Conservation (phyloP, 2,113 vertebrate species). For the Alosa alosa region DNA sequence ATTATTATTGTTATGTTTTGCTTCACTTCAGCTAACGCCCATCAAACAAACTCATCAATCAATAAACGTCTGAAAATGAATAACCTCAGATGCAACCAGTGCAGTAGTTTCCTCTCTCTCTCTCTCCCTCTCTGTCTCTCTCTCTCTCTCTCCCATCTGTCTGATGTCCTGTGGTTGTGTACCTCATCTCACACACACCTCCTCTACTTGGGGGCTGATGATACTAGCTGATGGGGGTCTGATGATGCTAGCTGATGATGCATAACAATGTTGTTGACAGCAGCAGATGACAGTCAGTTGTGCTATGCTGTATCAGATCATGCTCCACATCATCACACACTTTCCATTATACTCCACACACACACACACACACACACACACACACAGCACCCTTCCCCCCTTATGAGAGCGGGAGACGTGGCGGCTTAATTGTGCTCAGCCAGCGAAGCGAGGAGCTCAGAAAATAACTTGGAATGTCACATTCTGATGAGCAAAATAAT, state of each 20-base stretch:
- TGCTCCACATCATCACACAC: not conserved
- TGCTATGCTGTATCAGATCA: conserved; percentile 4
- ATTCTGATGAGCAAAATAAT: conserved; percentile 66
- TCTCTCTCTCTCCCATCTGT: conserved; percentile 18
- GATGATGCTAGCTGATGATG: conserved; percentile 12
- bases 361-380: conserved; percentile 13
- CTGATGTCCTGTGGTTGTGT: not conserved
- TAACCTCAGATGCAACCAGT: not conserved
- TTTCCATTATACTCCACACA: not conserved
- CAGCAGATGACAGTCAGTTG: not conserved
- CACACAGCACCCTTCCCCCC: not conserved
- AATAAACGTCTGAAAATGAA: not conserved
- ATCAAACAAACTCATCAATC: conserved; percentile 2
- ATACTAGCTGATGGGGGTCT: not conserved
- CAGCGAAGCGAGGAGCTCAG: conserved; percentile 42
- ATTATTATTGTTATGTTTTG: not conserved
- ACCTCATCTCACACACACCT: not conserved
- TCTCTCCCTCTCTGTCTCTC: not conserved
- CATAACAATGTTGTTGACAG: conserved; percentile 9
- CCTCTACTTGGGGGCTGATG: not conserved
- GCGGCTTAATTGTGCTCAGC: conserved; percentile 56
- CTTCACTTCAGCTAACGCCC: not conserved
- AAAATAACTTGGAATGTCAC: conserved; percentile 49
- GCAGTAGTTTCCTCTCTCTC: not conserved
- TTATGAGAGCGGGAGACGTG: not conserved